Base-by-base conservation (phyloP, 2,888 invertebrate genomes). In the Cryptocephalus primarius region DNA sequence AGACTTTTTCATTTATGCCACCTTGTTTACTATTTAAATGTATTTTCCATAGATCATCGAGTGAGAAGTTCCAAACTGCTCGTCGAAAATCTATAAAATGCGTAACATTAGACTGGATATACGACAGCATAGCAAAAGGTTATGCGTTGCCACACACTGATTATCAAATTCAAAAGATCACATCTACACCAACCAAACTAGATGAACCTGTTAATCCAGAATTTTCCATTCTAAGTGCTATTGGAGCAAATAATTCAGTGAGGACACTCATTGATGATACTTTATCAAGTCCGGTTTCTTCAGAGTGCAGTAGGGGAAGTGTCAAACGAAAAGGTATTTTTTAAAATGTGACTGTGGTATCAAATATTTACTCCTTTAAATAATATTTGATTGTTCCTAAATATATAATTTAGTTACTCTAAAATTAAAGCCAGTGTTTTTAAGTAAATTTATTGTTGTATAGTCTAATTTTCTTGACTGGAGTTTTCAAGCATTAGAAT, bases 101-200 rank as follows among this genome's bases (percentile, higher is more conserved):
- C 58, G 80, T 94, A 0, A 72, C 75, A 10, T 77, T 84, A 0
- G 71, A 82, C 2, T 95, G 95, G 94, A 73, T 93, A 36, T 75
- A 76, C 46, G 85, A 89, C 32, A 89, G 88, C n/a, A 74, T 83
- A 0, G 72, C 76, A 31, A 76, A 75, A 31, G 88, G 89, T 0
- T 83, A 79, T 51, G 81, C 85, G 0, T 57, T 87, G 38, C 80
- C 83, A 0, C 73, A 75, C 3, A 66, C 74, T 42, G 82, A 80
- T 57, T 71, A 76, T 44, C 36, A 50, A 46, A 51, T 56, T 12
- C 42, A 54, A 10, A 56, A 52, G 44, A 45, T 76, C 75, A 81
- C 81, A 1, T 88, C 88, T 0, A 87, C 87, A 1, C 88, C 88
- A 0, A 77, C 83, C 1, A 79, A 79, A 46, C 69, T 67, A 32